Conservation (phyloP, 2,113 vertebrate species). For the Saccopteryx leptura region DNA sequence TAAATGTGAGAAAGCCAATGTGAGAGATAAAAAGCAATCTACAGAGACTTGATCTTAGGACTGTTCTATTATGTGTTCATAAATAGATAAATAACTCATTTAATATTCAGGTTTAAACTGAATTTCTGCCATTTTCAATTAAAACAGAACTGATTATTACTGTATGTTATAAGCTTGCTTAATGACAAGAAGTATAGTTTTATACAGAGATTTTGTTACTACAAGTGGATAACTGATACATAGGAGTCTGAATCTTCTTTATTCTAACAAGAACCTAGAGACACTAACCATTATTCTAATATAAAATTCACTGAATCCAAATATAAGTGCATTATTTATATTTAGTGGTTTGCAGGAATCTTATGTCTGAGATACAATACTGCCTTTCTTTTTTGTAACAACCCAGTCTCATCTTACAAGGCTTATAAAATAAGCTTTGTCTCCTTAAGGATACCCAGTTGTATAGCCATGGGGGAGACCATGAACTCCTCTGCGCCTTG, state of each 20-base stretch:
- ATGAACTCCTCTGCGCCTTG: background rate
- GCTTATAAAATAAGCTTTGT: slow-evolving; percentile 14
- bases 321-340: slow-evolving; percentile 12
- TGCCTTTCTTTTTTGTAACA: slow-evolving; percentile 30
- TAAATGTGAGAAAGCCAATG: slow-evolving; percentile 21
- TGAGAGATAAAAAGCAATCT: background rate
- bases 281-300: slow-evolving; percentile 18
- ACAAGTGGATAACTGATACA: background rate
- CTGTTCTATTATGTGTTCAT: background rate
- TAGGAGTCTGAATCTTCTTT: background rate
- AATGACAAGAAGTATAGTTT: background rate
- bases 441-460: background rate
- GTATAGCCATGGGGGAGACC: background rate
- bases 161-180: background rate
- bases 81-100: background rate
- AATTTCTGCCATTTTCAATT: slow-evolving; percentile 13
- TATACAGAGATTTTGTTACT: background rate
- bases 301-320: slow-evolving; percentile 48
- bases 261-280: background rate
- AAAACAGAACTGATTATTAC: slow-evolving; percentile 14
- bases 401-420: background rate
- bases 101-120: slow-evolving; percentile 3
- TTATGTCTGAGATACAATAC: background rate
- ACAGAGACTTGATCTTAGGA: background rate
- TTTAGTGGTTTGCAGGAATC: background rate